Evolutionary conservation across 1,140 invertebrate species (phyloP), one percentile per base, ranked within the genome.

Genomic region (Brachionus asplanchnoidis): DNA sequence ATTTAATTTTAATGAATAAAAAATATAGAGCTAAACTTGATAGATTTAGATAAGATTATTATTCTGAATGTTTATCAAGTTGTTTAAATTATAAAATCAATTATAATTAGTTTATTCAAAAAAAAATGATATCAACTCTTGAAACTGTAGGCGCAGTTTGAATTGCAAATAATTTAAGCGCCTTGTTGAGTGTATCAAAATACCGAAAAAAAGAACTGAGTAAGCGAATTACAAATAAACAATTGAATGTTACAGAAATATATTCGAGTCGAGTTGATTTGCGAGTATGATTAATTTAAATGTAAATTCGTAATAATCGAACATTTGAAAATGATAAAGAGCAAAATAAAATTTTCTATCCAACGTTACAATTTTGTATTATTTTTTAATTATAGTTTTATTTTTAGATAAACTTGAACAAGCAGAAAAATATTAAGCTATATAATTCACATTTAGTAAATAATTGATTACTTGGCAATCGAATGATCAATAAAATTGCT

Each of bases 381-480:
- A 73, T 42, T 73, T 73, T 73, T 73, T 73, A 73, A 73, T 73
- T 17, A 73, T 40, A 42, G 6, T 42, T 73, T 73, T 73, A 42
- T 73, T 44, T 73, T 73, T 73, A 73, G 68, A 73, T 73, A 73
- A 73, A 73, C 68, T 73, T 42, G n/a, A 36, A 42, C 14, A 17
- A 73, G 17, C 68, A 17, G 36, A 70, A 73, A 73, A 73, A 73
- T 17, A 73, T 12, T 20, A 11, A 17, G 14, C 20, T n/a, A 73
- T 73, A 42, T n/a, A 17, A 73, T 73, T 73, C 68, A 73, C 68
- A 73, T 73, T 73, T 73, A 73, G 68, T 44, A 73, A 73, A 73
- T 73, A 73, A 73, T 73, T 42, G 68, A 73, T 73, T 73, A 73
- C 68, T 73, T 73, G 42, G 32, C 42, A 73, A 68, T 68, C 66